A percentile compares a stretch with the other conserved stretches of the same genome.
Conservation (phyloP, 2,797 vertebrate genomes). For the Rhyacichthys aspro region DNA sequence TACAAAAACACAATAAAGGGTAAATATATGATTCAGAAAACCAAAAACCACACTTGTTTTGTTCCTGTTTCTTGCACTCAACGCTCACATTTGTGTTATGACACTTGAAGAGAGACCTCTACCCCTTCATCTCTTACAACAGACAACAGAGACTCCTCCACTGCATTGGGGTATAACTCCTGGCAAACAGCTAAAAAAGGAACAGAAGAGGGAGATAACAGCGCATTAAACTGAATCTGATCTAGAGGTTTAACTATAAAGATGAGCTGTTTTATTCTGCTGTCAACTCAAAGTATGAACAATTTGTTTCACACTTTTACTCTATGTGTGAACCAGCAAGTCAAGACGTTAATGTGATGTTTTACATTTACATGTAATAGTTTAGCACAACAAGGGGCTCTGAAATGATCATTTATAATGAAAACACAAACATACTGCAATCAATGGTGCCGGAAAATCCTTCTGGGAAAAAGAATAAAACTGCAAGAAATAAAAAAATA, state of each 20-base stretch:
- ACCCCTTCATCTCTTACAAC: conserved; percentile 9
- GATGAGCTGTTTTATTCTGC: neutral
- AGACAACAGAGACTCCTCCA: conserved; percentile 6
- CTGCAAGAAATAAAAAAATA: too few relatives aligned
- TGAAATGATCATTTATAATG: too few relatives aligned
- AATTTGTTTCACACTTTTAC: neutral
- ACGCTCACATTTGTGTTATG: conserved; percentile 3
- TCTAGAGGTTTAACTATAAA: neutral
- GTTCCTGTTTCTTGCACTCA: conserved; percentile 6
- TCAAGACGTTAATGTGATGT: neutral
- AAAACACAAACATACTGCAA: too few relatives aligned
- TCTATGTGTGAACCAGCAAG: neutral
- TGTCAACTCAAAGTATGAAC: neutral
- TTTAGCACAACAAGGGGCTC: too few relatives aligned
- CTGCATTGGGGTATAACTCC: neutral
- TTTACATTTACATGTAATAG: too few relatives aligned
- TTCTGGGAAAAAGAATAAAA: too few relatives aligned
- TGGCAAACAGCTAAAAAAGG: conserved; percentile 1
- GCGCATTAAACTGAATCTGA: neutral
- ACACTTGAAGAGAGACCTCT: conserved; percentile 16
- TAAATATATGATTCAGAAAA: conserved; percentile 9
- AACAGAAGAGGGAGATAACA: neutral
- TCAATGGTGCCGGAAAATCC: too few relatives aligned
- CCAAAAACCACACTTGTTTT: conserved; percentile 19
- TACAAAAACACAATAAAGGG: conserved; percentile 3